phyloP scores from a whole-genome alignment of 2,797 vertebrate genomes.

The Dendrocincla fuliginosa region DNA sequence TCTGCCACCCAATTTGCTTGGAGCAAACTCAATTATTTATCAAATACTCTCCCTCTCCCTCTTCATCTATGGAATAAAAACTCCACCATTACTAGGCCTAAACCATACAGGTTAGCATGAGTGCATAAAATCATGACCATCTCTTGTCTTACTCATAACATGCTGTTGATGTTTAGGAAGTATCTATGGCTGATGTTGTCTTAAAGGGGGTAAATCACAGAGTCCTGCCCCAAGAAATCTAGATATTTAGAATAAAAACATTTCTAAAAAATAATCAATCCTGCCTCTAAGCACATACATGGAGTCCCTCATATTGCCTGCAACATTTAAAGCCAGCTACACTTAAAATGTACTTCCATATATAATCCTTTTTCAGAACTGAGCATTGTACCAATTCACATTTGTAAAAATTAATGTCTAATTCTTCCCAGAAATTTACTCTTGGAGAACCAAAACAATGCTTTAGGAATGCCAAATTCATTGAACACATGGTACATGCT shows the following conservation, averaged over 20 bases:
- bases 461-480: not conserved
- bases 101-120: rapidly evolving
- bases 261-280: not conserved
- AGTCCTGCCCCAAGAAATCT: not conserved
- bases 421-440: not conserved
- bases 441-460: not conserved
- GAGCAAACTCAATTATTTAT: conserved; percentile 52
- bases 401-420: not conserved
- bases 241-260: not conserved
- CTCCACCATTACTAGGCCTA: not conserved
- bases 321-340: not conserved
- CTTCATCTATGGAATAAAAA: not conserved
- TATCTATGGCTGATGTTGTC: not conserved
- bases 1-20: conserved; percentile 57
- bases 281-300: not conserved
- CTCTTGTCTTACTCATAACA: not conserved
- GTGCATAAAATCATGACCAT: not conserved
- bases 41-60: not conserved
- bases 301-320: not conserved
- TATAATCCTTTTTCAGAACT: not conserved
- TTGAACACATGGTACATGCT: not conserved
- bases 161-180: not conserved
- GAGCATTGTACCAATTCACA: not conserved
- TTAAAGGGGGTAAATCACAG: not conserved
- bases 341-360: not conserved